Evolutionary conservation across 2,797 vertebrate genomes (phyloP), one percentile per base, ranked within the genome.

Genomic region (Epinephelus awoara): DNA sequence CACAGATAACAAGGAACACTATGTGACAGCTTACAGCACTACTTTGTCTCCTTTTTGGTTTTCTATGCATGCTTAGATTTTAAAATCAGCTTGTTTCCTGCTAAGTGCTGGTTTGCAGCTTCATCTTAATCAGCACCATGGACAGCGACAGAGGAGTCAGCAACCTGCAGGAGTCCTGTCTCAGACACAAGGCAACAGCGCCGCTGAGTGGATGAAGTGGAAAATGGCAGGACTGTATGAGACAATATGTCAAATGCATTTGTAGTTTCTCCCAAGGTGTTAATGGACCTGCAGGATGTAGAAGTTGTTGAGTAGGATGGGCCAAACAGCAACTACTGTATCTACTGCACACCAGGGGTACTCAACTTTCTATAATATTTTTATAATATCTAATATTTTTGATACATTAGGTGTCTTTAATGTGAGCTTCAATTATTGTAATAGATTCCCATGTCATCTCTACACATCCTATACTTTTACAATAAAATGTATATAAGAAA

Each of bases 41-140:
- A 2, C 0, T 49, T 40, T 5, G 8, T 52, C 7, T 61, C 3
- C n/a, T 11, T 55, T 23, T 17, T 15, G 27, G 6, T 1, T 52
- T 42, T 50, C 0, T 50, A 11, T 34, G 19, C 14, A 46, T 12
- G 7, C 40, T n/a, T 10, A 19, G 1, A 6, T 7, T n/a, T 9
- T 23, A 17, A 23, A 21, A 38, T 5, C 27, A 10, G 19, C 13
- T 27, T 5, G 25, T 57, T 57, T 67, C 40, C 19, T 21, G 29
- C 18, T 13, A n/a, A 5, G 9, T 6, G 2, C 12, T 7, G 47
- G 29, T 56, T 40, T 59, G 10, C 18, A 15, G 49, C 12, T 0
- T 21, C 12, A 14, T 18, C 21, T 7, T 12, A 4, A 29, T 83
- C 89, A 89, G 90, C 83, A 93, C 92, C 90, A 15, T 2, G 83